Percentiles rank a stretch among this genome's conserved stretches.
Evolutionary conservation across 2,888 invertebrate genomes (phyloP).

Genomic region (Metacarcinus magister): DNA sequence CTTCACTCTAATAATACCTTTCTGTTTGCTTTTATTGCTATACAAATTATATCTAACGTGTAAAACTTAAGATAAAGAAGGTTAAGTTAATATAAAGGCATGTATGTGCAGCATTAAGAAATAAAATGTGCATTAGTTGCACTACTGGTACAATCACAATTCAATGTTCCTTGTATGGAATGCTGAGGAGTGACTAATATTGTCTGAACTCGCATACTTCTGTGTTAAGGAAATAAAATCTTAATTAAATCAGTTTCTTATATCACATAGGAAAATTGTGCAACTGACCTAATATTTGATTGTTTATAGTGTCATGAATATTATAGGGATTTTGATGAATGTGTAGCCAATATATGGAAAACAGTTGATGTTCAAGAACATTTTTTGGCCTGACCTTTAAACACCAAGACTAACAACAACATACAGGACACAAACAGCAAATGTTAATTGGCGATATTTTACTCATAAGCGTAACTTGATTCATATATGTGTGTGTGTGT

Average conservation of each 20-base stretch:
- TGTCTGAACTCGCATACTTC: background rate
- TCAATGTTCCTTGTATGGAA: constrained; percentile 13
- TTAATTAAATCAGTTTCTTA: background rate
- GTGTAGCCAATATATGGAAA: background rate
- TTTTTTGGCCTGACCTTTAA: background rate
- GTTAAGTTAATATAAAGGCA: background rate
- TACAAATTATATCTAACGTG: background rate
- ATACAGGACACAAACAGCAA: background rate
- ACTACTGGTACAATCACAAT: background rate
- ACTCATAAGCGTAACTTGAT: background rate
- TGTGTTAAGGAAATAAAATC: background rate
- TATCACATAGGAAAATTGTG: background rate
- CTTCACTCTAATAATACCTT: background rate
- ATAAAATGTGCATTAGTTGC: background rate
- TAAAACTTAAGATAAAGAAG: background rate
- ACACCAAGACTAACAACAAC: background rate
- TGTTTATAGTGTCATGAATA: background rate
- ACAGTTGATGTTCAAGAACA: background rate
- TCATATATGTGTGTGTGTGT: background rate
- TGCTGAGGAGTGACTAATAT: background rate
- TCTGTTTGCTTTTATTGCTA: background rate
- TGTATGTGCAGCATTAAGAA: background rate
- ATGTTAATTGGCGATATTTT: background rate
- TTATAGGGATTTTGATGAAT: background rate
- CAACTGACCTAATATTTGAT: background rate